Percentiles rank a stretch among this genome's conserved stretches.
phyloP scores from a whole-genome alignment of 2,797 vertebrate species.

The Astyanax mexicanus region DNA sequence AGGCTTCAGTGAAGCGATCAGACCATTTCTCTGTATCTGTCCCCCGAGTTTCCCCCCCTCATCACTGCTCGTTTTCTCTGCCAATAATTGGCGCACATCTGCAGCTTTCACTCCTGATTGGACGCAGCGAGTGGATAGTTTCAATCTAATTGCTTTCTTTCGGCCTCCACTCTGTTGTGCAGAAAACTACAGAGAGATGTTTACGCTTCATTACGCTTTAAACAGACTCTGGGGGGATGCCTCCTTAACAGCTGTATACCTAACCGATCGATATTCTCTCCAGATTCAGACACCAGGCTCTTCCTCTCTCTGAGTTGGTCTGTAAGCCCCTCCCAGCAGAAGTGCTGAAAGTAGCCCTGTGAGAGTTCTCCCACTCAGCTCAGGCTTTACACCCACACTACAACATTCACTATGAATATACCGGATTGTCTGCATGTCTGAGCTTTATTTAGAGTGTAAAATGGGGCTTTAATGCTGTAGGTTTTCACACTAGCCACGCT shows the following conservation, averaged over 20 bases:
- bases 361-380: background rate
- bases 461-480: background rate
- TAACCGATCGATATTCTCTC: constrained; percentile 20
- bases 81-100: constrained; percentile 31
- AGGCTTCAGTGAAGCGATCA: background rate
- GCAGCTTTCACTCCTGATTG: constrained; percentile 26
- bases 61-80: background rate
- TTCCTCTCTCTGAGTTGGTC: background rate
- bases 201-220: constrained; percentile 27
- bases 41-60: background rate
- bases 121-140: constrained; percentile 15
- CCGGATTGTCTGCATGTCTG: background rate
- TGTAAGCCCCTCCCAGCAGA: background rate
- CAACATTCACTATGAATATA: background rate
- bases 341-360: too few species aligned
- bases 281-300: background rate
- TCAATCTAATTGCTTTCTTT: constrained; percentile 11
- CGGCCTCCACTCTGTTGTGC: background rate
- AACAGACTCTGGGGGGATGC: constrained; percentile 30
- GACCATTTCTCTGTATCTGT: background rate
- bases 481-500: background rate
- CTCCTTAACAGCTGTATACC: constrained; percentile 20
- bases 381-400: constrained; percentile 5
- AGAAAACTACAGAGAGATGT: constrained; percentile 25
- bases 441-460: background rate